These are phyloP conservation scores for Athene cunicularia DNA, from an alignment of 2,113 vertebrate genomes.

Conservation along the genomic window DNA sequence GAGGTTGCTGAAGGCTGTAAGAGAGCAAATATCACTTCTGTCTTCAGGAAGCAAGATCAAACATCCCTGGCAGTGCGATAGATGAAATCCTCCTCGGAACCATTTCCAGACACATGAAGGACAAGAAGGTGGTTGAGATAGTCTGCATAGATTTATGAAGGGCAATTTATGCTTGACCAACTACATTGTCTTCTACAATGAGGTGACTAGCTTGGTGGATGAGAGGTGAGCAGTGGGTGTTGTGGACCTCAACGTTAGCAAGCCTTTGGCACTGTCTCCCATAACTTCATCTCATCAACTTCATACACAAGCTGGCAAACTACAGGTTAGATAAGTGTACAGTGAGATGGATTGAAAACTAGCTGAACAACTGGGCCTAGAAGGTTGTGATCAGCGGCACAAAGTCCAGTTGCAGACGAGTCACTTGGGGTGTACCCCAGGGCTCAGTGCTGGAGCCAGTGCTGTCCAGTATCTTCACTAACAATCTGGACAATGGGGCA, in stretches of 20 bases:
- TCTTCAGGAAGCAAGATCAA: neutral
- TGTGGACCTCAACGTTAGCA: neutral
- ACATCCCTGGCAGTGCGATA: neutral
- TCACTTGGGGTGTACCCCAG: neutral
- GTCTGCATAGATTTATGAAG: neutral
- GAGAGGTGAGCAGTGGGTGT: neutral
- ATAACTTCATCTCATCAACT: neutral
- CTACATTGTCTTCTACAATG: neutral
- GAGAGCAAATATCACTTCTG: neutral
- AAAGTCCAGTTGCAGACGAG: fast-evolving
- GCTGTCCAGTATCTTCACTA: neutral
- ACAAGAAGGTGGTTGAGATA: neutral
- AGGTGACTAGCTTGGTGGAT: neutral
- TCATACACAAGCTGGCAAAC: neutral
- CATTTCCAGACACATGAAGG: neutral
- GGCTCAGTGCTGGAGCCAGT: neutral
- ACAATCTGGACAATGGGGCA: neutral
- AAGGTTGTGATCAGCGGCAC: neutral
- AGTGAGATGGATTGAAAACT: neutral
- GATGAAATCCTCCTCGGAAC: neutral
- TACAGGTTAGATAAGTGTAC: neutral
- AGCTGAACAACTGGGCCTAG: neutral
- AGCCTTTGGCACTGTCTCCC: neutral
- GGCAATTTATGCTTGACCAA: neutral
- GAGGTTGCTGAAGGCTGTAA: neutral